Evolutionary conservation across 2,888 invertebrate species (phyloP).

Genomic region (Anodontia alba): DNA sequence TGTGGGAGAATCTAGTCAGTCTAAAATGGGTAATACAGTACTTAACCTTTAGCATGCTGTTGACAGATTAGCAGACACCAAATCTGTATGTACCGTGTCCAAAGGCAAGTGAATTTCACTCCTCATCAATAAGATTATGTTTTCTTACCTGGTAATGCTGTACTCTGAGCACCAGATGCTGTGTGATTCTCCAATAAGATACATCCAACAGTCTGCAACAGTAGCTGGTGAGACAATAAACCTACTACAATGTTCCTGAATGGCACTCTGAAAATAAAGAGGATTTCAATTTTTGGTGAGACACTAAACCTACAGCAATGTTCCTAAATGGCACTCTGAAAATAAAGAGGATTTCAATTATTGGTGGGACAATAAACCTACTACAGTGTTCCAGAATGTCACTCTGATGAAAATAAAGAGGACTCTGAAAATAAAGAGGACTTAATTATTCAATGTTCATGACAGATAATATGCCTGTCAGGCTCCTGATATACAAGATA

Average conservation of each 20-base stretch:
- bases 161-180: background rate
- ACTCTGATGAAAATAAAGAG: no score
- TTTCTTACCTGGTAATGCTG: constrained; percentile 1
- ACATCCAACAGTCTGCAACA: constrained; percentile 95
- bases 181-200: constrained; percentile 90
- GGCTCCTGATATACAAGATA: no score
- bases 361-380: constrained; percentile 95
- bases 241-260: constrained; percentile 95
- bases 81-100: no score
- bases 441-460: no score
- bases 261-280: constrained; percentile 89
- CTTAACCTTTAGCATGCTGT: no score
- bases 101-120: no score
- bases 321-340: constrained; percentile 93
- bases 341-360: no score
- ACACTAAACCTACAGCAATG: constrained; percentile 94
- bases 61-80: no score
- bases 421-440: constrained; percentile 86
- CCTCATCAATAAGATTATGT: no score
- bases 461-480: no score
- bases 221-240: constrained; percentile 95
- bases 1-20: no score
- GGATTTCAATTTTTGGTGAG: constrained; percentile 93
- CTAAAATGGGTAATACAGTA: no score
- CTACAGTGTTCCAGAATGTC: constrained; percentile 94